A percentile compares a stretch with the other conserved stretches of the same genome.
These are phyloP conservation scores for Nymphalis c-album DNA, from an alignment of 2,888 invertebrate species.

Conservation along the genomic window DNA sequence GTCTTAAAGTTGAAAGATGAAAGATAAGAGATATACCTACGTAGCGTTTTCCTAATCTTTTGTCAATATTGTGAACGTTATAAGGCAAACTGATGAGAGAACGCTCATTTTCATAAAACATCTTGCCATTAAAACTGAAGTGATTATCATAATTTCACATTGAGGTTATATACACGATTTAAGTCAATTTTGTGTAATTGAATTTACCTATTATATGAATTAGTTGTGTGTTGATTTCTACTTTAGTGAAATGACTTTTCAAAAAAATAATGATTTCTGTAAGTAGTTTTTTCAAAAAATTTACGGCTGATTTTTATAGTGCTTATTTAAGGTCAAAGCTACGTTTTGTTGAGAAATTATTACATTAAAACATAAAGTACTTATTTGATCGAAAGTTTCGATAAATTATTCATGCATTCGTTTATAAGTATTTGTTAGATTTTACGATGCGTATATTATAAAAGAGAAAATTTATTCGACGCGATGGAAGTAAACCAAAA, in stretches of 20 bases:
- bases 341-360: background rate
- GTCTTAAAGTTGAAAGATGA: slow-evolving; percentile 50
- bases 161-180: background rate
- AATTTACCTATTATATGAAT: background rate
- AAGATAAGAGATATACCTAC: slow-evolving; percentile 59
- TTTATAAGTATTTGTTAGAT: background rate
- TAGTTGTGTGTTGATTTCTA: background rate
- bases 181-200: background rate
- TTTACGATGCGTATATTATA: background rate
- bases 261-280: slow-evolving; percentile 72
- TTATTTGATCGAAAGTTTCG: background rate
- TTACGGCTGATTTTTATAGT: background rate
- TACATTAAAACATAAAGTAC: background rate
- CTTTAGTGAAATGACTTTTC: slow-evolving; percentile 43
- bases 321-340: background rate
- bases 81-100: slow-evolving; percentile 48
- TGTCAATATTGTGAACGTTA: slow-evolving; percentile 67
- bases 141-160: slow-evolving; percentile 7
- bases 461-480: background rate
- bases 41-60: slow-evolving; percentile 62
- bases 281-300: slow-evolving; percentile 48
- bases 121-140: slow-evolving; percentile 40
- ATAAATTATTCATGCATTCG: background rate
- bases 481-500: background rate
- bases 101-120: slow-evolving; percentile 54